Evolutionary conservation across 2,888 invertebrate species (phyloP), one percentile per base, ranked within the genome.

Genomic region (Euphydryas editha): DNA sequence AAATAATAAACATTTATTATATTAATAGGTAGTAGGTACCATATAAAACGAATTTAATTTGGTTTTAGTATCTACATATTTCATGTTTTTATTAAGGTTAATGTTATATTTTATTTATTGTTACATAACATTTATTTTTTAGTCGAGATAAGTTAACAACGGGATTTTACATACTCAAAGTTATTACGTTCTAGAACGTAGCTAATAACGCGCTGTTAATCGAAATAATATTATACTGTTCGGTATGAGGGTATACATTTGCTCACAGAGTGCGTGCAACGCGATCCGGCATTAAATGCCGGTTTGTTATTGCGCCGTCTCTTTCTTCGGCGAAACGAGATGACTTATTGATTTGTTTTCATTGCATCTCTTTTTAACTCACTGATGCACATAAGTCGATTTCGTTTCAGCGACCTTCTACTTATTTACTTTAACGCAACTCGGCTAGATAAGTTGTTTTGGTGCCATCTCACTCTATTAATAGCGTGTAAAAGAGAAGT

Each of bases 321-420:
- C 92, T 82, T 80, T 90, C 91, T 81, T 81, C 78, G 81, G 85
- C 84, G 81, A 85, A 87, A 86, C 84, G 83, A 86, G 88, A 88
- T 88, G 85, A 85, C 77, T 78, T 90, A 92, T 93, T 90, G 91
- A 93, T 93, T 93, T 93, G 94, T 93, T 93, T 93, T 93, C 93
- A 90, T 88, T 87, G 89, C 88, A 83, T 91, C 93, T 90, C 92
- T 85, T 79, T 92, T 86, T 80, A 78, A 73, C 90, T 76, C 82
- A 79, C 79, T 79, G 78, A 75, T 75, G 76, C 74, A 76, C 78
- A 82, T 88, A 85, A 80, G 79, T 84, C 77, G 75, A 81, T 91
- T 85, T 86, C 90, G 76, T 73, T 77, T 69, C 77, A 79, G 78
- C 90, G 90, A 90, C 90, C 90, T 92, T 92, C 90, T 86, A 83